Base-by-base conservation (phyloP, 2,113 vertebrate genomes). In the Chrysemys picta region DNA sequence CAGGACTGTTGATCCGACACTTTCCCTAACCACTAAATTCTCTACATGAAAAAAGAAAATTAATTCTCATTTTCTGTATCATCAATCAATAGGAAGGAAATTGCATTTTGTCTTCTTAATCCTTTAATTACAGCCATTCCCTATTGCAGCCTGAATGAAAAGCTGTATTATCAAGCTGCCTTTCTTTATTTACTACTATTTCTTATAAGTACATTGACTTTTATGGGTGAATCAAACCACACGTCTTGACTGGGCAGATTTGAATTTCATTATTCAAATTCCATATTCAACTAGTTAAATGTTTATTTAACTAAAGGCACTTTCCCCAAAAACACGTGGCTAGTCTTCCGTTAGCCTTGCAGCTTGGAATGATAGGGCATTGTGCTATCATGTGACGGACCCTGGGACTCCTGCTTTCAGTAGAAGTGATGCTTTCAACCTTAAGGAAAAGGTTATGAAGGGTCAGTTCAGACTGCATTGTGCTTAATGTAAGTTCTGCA, bases 11-110 rank as follows among this genome's bases (percentile, higher is more conserved):
- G 31, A 80, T 56, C 62, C 53, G 16, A 14, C 22, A 82, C 53
- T 69, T 93, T 88, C 87, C 53, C 80, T 38, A 16, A 94, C 31
- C 35, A 45, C 45, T 81, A 65, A 47, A 94, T 87, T 93, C 59
- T 72, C 52, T 45, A 52, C 54, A 50, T 85, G 81, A 85, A 91
- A 84, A 72, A 97, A 98, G 96, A 98, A 98, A 98, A 98, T 98
- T 97, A 97, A 98, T 98, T 98, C 97, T 97, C 96, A 96, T 97
- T 98, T 97, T 97, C 94, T 93, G 96, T 97, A 94, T 84, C 89
- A 90, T 52, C 49, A 97, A 98, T 98, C 98, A 93, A 98, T 98
- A 98, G 95, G 97, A 98, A 78, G 97, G 98, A 91, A 91, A 97
- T 89, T 91, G 88, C 38, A 92, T 96, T 94, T 98, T 96, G 97